Evolutionary conservation across 2,888 invertebrate species (phyloP), one percentile per base, ranked within the genome.

Genomic region (Geophilus truncorum): DNA sequence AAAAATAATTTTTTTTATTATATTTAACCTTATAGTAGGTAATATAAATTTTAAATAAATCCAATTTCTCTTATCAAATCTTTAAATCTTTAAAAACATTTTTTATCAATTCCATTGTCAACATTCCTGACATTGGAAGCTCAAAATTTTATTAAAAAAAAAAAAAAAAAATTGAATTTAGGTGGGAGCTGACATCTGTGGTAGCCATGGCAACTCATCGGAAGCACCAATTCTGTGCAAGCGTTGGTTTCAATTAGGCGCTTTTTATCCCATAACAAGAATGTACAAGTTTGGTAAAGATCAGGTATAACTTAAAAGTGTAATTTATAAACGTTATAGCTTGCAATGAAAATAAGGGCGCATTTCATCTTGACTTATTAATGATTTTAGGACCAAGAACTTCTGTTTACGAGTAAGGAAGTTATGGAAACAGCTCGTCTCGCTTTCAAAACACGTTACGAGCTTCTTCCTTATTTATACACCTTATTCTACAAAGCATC

Each of bases 221-320:
- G 86, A 86, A 78, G 87, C 89, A 82, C 70, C 70, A 70, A 25
- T 70, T 70, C 83, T 90, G 84, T 89, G 89, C 81, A 84, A 87
- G 51, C 83, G 89, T 15, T 90, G 90, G 90, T 85, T 85, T 81
- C 87, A 88, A 82, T 83, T 88, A 0, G 89, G 89, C 3, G 87
- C 89, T 0, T 89, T 89, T 84, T 88, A 89, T 83, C 88, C 88
- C 0, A 87, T 86, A 82, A 82, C 83, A 15, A 83, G 88, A 79
- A 87, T 85, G 80, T 87, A 87, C 83, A 88, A 87, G 81, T 83
- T 57, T n/a, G 57, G 81, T 5, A 83, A 82, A 15, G n/a, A 23
- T 23, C 75, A 15, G 81, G 82, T 79, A 81, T 21, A 51, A 15
- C 40, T 12, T 40, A 12, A 4, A 40, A 40, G n/a, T 40, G 40